Base-by-base conservation (phyloP, 2,797 vertebrate genomes). In the Pyrocephalus nanus region DNA sequence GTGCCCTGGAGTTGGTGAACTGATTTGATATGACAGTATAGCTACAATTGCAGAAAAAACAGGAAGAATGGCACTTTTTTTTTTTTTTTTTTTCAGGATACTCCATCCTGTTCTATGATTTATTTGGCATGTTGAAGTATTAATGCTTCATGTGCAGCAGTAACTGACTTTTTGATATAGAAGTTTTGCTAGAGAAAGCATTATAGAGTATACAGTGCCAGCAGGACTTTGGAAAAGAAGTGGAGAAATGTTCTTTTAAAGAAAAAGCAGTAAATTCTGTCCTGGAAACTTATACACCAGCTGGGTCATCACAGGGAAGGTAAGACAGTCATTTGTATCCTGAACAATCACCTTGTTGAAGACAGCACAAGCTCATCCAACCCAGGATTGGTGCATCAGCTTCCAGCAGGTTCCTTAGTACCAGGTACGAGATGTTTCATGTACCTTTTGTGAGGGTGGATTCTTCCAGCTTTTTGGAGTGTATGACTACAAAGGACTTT, bases 181-280 rank as follows among this genome's bases (percentile, higher is more conserved):
- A 84, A 26, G 20, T 87, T 83, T 94, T 93, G 50, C 67, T 93
- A 34, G 74, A 71, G 48, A 73, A 92, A 89, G 61, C 36, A 11
- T 55, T 76, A 12, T 15, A 53, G 58, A 40, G 38, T 17, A 11
- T 21, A 38, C 11, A 54, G 11, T 16, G 29, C 50, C 54, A 80
- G 32, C 3, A 71, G 74, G 45, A 34, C 40, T 60, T 57, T 30
- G 45, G 55, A 60, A 78, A 74, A 76, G 23, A 67, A 51, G 23
- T 11, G 25, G 43, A 69, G 65, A 65, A 48, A 65, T 51, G 51
- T 36, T 54, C 6, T 74, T 80, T 55, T 74, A 43, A 74, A 50
- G 17, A 76, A 38, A 81, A 78, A 21, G 18, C 6, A 19, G 26
- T 53, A 18, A 77, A 71, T 83, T 88, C 45, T 30, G 8, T 34